These are phyloP conservation scores for Amazona vittata DNA, from an alignment of 2,113 vertebrate genomes.

Conservation along the genomic window DNA sequence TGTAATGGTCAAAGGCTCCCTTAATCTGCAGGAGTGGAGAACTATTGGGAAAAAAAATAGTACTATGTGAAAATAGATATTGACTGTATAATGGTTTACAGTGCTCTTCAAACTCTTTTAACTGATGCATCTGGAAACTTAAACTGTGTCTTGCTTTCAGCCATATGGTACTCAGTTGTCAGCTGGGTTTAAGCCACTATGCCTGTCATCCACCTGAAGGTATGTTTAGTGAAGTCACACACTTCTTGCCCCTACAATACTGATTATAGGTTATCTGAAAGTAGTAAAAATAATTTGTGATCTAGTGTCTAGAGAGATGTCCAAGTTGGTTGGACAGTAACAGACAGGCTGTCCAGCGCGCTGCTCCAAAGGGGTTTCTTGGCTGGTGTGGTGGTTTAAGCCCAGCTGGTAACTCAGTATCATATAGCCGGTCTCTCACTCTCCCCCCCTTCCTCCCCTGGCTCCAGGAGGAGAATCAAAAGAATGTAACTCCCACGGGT, in stretches of 20 bases:
- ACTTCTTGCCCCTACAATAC: background rate
- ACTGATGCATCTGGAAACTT: background rate
- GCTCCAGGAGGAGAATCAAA: no score
- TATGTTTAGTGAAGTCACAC: background rate
- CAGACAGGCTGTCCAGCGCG: fast-evolving
- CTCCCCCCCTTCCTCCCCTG: no score
- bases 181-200: background rate
- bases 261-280: background rate
- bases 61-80: background rate
- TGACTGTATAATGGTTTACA: background rate
- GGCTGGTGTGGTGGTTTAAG: background rate
- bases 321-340: fast-evolving
- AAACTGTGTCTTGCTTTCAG: background rate
- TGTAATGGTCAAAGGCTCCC: background rate
- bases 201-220: no score
- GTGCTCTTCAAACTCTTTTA: background rate
- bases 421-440: no score
- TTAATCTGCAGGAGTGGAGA: background rate
- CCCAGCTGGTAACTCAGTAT: no score
- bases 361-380: no score
- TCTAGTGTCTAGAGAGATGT: no score
- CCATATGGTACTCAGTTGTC: background rate
- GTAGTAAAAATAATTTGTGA: background rate
- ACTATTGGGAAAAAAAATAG: background rate
- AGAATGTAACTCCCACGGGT: no score